Evolutionary conservation across 2,113 vertebrate genomes (phyloP).

Genomic region (Chionodraco myersi): DNA sequence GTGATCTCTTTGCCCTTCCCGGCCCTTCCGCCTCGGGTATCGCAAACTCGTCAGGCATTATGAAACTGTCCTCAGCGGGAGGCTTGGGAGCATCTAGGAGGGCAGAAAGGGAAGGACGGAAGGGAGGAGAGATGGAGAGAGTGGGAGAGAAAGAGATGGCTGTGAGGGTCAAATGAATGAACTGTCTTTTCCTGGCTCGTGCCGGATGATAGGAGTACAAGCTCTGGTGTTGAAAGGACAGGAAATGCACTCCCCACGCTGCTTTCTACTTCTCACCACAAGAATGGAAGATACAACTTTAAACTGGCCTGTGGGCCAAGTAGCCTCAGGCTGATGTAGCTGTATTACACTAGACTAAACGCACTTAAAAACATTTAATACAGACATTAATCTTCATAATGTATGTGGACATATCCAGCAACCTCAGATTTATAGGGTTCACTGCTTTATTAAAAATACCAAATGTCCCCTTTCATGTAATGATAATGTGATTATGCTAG

Average conservation of each 20-base stretch:
- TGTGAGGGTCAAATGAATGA: conserved; percentile 68
- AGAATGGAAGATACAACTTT: conserved; percentile 35
- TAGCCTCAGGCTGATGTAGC: neutral
- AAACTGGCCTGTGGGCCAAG: neutral
- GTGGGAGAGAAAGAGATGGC: conserved; percentile 31
- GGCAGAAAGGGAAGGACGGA: conserved; percentile 29
- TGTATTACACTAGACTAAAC: neutral
- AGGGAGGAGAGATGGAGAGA: conserved; percentile 37
- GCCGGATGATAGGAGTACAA: conserved; percentile 55
- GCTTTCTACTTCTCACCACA: conserved; percentile 59
- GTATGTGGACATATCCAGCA: neutral
- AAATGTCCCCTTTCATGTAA: neutral
- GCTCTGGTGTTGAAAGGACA: conserved; percentile 67
- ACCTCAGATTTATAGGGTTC: neutral
- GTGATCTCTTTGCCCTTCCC: conserved; percentile 88
- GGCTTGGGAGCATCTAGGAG: conserved; percentile 89
- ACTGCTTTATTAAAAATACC: neutral
- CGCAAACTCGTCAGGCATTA: conserved; percentile 88
- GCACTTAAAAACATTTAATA: conserved; percentile 3
- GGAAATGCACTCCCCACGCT: conserved; percentile 69
- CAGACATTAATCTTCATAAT: neutral
- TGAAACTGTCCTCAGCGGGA: conserved; percentile 84
- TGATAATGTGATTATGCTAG: neutral
- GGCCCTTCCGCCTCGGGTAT: conserved; percentile 57
- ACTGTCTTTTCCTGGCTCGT: conserved; percentile 60